These are phyloP conservation scores for Tychaedon coryphoeus DNA, from an alignment of 2,113 vertebrate genomes.

Conservation along the genomic window DNA sequence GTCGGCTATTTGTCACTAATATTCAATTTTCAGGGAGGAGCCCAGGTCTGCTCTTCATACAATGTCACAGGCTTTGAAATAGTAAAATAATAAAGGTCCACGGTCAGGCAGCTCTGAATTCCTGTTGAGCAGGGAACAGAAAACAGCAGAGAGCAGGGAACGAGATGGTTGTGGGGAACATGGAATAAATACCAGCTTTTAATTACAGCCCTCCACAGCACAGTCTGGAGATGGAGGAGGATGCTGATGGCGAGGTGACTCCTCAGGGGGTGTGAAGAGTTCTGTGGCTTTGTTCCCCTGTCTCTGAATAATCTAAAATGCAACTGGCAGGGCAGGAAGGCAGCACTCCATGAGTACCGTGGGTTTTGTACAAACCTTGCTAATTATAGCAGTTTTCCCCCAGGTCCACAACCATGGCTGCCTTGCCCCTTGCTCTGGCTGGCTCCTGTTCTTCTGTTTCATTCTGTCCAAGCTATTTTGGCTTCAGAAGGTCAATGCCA, in stretches of 20 bases:
- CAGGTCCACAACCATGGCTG: background rate
- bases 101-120: background rate
- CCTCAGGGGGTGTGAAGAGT: accelerated
- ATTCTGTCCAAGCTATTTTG: background rate
- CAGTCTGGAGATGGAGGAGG: background rate
- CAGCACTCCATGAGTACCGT: accelerated
- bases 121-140: accelerated
- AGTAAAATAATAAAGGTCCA: background rate
- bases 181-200: background rate
- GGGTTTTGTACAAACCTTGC: background rate
- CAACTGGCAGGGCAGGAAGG: background rate
- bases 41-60: background rate
- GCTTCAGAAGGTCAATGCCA: background rate
- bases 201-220: background rate
- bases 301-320: accelerated
- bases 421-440: background rate
- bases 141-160: background rate
- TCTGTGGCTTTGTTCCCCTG: background rate
- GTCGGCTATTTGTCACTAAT: background rate
- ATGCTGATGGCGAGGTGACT: background rate
- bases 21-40: background rate
- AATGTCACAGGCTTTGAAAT: background rate
- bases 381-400: background rate
- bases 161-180: background rate
- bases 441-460: background rate